Percentiles rank a stretch among this genome's conserved stretches.
Conservation (phyloP, 2,888 invertebrate species). For the Pharmacophagus antenor region DNA sequence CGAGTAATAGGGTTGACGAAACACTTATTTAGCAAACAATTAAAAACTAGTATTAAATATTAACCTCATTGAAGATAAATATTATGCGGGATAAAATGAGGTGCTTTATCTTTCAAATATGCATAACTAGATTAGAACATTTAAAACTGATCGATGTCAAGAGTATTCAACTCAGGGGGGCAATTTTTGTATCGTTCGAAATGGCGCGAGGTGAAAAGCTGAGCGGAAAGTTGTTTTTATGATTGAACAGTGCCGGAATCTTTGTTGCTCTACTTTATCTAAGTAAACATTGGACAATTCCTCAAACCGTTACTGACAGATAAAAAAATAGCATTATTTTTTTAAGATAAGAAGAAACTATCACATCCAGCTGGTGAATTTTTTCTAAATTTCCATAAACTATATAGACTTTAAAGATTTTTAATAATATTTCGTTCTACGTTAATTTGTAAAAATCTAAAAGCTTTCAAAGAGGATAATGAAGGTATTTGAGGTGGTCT, state of each 20-base stretch:
- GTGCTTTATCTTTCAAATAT: neutral
- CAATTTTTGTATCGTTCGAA: slow-evolving; percentile 9
- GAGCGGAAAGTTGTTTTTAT: slow-evolving; percentile 2
- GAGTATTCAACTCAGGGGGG: neutral
- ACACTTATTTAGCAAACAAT: too few relatives aligned
- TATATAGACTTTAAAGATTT: too few relatives aligned
- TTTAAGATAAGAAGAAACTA: too few relatives aligned
- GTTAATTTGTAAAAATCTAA: too few relatives aligned
- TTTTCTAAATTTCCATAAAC: too few relatives aligned
- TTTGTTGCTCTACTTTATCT: slow-evolving; percentile 1
- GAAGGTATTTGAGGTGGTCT: too few relatives aligned
- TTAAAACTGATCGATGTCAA: slow-evolving; percentile 3
- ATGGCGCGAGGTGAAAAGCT: slow-evolving; percentile 6
- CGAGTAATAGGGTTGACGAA: too few relatives aligned
- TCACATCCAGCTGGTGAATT: too few relatives aligned
- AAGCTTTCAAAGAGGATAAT: too few relatives aligned
- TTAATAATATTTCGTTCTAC: too few relatives aligned
- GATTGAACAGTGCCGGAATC: neutral
- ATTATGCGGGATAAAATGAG: slow-evolving; percentile 15
- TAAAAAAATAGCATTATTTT: too few relatives aligned
- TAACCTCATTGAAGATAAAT: slow-evolving; percentile 3
- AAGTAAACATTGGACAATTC: neutral
- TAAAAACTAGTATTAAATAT: neutral
- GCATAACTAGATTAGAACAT: neutral
- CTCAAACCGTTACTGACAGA: too few relatives aligned